Base-by-base conservation (phyloP, 1,140 invertebrate genomes). In the Leucophenga varia region DNA sequence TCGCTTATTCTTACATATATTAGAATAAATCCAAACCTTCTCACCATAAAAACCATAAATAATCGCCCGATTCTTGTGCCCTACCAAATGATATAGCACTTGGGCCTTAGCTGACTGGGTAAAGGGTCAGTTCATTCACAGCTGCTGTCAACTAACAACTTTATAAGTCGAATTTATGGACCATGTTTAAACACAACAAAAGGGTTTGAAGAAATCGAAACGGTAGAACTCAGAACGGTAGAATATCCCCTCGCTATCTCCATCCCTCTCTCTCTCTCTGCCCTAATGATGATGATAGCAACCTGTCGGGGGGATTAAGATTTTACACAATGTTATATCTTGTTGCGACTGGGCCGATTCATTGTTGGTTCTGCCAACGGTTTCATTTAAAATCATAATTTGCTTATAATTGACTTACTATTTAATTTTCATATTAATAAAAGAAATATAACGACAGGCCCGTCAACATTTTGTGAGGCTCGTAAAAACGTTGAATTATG, bases 151-250 rank as follows among this genome's bases (percentile, higher is more conserved):
- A 44, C 49, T 56, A 46, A 67, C 58, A 58, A 61, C 61, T 67
- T 67, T 57, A 67, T 64, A 64, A 67, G 63, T 56, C 43, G 46
- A 64, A 64, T 65, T 67, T 67, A 64, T 67, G 63, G 20, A 34
- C 20, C 43, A 45, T 42, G 50, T 51, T 37, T 38, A 13, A 20
- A 21, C 43, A 36, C 45, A 43, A 47, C 34, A 43, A 47, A 36
- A 41, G 14, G 42, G 47, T 37, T 52, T 47, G 40, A 45, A 36
- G 34, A 49, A 46, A 49, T 44, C 43, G 40, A 57, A 52, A 42
- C 59, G 38, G 44, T 30, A 44, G 52, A 49, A 41, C 43, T 35
- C 34, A 51, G 38, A 60, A 25, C 43, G n/a, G n/a, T n/a, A n/a
- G n/a, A n/a, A n/a, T n/a, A n/a, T n/a, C n/a, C n/a, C n/a, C n/a